Base-by-base conservation (phyloP, 2,888 invertebrate species). In the Lasioglossum pauxillum region DNA sequence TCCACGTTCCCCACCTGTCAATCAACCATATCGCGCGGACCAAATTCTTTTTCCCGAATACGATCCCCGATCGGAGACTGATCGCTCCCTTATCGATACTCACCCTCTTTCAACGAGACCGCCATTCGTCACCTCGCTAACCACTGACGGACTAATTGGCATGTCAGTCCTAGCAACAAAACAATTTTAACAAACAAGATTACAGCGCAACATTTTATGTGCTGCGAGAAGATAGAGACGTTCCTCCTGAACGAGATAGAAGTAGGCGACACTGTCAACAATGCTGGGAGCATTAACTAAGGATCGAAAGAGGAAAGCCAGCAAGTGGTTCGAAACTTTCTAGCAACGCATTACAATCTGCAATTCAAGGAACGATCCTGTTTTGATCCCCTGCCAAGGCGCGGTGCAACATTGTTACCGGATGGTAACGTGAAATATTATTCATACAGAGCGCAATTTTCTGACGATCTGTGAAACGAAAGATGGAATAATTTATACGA, bases 11-110 rank as follows among this genome's bases (percentile, higher is more conserved):
- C 83, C 67, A 80, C 38, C 76, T 78, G 81, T 85, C 86, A 83
- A 90, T 88, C 86, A 84, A 88, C 83, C 76, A 83, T 81, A 76
- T 82, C 75, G 72, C 44, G 14, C 67, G 73, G 57, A 77, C 44
- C 73, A 53, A 76, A 82, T 78, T 82, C 72, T 75, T 81, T 67
- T 78, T 64, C 27, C 60, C 75, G 57, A 31, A 35, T 35, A 41
- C 57, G 49, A 16, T 64, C 23, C 41, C 44, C 75, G 46, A 76
- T 83, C 73, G 49, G 31, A 27, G 27, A 27, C 31, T 46, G 44
- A n/a, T 76, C 64, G 57, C 7, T 57, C 16, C 46, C 57, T 57
- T 46, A 23, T 23, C 35, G 8, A 2, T 57, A 10, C 46, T n/a
- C 16, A n/a, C 31, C 49, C 67, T 35, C 67, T 67, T 67, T 67